These are phyloP conservation scores for Scomber colias DNA, from an alignment of 2,113 vertebrate genomes.

Conservation along the genomic window DNA sequence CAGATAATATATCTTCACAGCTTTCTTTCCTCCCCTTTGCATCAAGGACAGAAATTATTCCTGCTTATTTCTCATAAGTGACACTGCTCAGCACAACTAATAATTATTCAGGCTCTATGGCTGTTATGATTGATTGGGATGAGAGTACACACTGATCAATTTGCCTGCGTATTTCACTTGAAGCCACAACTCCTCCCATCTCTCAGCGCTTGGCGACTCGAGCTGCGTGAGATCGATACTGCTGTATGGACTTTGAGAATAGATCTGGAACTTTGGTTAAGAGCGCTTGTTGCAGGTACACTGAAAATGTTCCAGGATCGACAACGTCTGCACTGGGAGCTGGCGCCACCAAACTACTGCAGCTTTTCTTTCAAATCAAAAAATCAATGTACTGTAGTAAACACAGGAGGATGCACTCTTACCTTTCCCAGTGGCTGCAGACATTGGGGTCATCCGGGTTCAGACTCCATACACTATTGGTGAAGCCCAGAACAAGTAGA, in stretches of 20 bases:
- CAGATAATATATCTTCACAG: slow-evolving; percentile 78
- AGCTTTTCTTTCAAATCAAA: slow-evolving; percentile 7
- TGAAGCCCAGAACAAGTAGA: slow-evolving; percentile 82
- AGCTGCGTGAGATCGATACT: slow-evolving; percentile 69
- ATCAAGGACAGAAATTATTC: slow-evolving; percentile 75
- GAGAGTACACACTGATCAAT: slow-evolving; percentile 87
- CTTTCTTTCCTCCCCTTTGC: slow-evolving; percentile 75
- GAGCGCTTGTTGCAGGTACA: slow-evolving; percentile 36
- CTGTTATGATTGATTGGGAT: slow-evolving; percentile 80
- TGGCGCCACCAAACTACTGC: neutral
- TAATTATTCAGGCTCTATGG: slow-evolving; percentile 84
- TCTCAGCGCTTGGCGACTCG: slow-evolving; percentile 66
- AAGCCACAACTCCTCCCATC: slow-evolving; percentile 86
- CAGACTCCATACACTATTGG: slow-evolving; percentile 83
- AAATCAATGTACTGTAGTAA: slow-evolving; percentile 12
- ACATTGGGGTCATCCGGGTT: slow-evolving; percentile 99
- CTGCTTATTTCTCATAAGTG: slow-evolving; percentile 84
- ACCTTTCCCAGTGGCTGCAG: slow-evolving; percentile 99
- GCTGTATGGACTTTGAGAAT: slow-evolving; percentile 60
- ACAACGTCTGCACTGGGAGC: slow-evolving; percentile 11
- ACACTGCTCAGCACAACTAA: slow-evolving; percentile 79
- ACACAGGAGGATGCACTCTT: slow-evolving; percentile 50
- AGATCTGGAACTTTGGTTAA: slow-evolving; percentile 65
- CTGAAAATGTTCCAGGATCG: slow-evolving; percentile 38
- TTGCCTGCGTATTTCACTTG: slow-evolving; percentile 93